phyloP scores from a whole-genome alignment of 2,888 invertebrate genomes.

The Napeogenes inachia region DNA sequence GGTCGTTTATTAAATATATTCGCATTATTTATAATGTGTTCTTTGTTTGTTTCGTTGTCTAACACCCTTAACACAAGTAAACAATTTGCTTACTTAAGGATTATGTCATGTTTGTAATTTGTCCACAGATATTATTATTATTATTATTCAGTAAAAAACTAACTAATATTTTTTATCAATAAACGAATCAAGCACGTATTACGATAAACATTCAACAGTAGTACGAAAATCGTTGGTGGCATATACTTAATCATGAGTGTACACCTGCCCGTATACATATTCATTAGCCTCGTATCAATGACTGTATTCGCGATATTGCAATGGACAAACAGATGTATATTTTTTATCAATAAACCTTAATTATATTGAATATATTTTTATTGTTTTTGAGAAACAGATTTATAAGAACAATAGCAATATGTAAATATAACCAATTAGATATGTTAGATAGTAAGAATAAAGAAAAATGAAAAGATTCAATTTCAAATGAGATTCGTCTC shows the following conservation, averaged over 20 bases:
- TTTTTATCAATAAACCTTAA: not conserved
- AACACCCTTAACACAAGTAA: no score
- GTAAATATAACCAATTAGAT: constrained; percentile 72
- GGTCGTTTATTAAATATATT: no score
- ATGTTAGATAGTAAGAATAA: constrained; percentile 50
- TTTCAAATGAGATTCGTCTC: constrained; percentile 74
- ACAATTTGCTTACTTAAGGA: no score
- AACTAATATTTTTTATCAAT: constrained; percentile 39
- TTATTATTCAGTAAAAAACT: constrained; percentile 1
- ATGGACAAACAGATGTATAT: constrained; percentile 23
- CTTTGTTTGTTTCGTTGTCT: no score
- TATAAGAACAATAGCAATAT: constrained; percentile 57
- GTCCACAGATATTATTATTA: no score
- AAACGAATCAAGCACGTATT: constrained; percentile 45
- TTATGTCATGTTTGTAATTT: no score
- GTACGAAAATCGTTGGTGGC: constrained; percentile 68
- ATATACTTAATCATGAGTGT: constrained; percentile 67
- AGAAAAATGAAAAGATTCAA: constrained; percentile 65
- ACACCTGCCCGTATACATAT: constrained; percentile 74
- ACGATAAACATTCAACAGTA: constrained; percentile 54
- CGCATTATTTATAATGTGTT: no score
- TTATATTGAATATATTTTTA: no score
- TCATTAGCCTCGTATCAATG: constrained; percentile 68
- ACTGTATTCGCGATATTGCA: constrained; percentile 55
- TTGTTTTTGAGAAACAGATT: no score